These are phyloP conservation scores for Pholis gunnellus DNA, from an alignment of 2,113 vertebrate species.

Conservation along the genomic window DNA sequence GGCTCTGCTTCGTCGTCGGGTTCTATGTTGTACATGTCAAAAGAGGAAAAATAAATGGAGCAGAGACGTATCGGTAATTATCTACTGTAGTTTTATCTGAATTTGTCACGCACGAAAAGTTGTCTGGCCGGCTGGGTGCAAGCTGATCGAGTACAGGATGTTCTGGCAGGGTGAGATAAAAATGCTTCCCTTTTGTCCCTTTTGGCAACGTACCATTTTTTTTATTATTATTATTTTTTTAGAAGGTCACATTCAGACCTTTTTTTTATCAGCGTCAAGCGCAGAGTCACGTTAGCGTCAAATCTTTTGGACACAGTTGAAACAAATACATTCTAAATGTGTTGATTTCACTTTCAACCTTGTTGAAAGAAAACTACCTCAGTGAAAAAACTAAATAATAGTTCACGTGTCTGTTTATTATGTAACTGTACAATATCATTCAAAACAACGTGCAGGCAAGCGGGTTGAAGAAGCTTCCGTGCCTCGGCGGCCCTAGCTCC, in stretches of 20 bases:
- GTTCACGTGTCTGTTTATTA: conserved; percentile 50
- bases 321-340: background rate
- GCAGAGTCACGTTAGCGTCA: background rate
- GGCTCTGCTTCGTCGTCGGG: conserved; percentile 39
- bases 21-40: conserved; percentile 21
- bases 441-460: conserved; percentile 8
- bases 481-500: no score
- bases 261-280: conserved; percentile 1
- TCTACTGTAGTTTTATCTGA: conserved; percentile 60
- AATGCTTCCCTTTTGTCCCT: conserved; percentile 72
- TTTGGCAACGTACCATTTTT: conserved; percentile 37
- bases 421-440: conserved; percentile 12
- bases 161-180: conserved; percentile 79
- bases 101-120: conserved; percentile 70
- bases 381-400: background rate
- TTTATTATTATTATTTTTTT: background rate
- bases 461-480: background rate
- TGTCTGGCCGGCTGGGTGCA: conserved; percentile 59
- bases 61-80: conserved; percentile 61
- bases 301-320: background rate
- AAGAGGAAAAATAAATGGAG: background rate
- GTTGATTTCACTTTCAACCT: background rate
- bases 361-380: background rate
- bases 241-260: conserved; percentile 5
- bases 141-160: conserved; percentile 76